Percentiles rank a stretch among this genome's conserved stretches.
phyloP scores from a whole-genome alignment of 2,113 vertebrate species.

The Corvus cornix region DNA sequence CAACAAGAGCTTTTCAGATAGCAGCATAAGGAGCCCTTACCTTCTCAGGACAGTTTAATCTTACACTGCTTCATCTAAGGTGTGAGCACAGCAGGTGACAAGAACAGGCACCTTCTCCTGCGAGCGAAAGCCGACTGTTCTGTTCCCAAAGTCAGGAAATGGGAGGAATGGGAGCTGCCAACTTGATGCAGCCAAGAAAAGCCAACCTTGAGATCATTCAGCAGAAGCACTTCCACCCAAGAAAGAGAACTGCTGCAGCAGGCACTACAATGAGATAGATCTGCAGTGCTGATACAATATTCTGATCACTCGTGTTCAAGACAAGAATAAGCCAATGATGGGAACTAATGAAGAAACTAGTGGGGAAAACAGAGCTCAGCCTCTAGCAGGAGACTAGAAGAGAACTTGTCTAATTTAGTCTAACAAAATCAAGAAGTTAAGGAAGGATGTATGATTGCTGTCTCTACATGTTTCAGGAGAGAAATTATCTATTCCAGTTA shows the following conservation, averaged over 20 bases:
- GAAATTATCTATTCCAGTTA: neutral
- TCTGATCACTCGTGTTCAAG: neutral
- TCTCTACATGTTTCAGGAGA: neutral
- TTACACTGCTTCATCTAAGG: neutral
- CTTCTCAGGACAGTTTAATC: neutral
- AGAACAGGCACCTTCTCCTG: neutral
- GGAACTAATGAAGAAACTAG: neutral
- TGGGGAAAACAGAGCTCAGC: neutral
- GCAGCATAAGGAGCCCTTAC: neutral
- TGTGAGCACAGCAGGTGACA: neutral
- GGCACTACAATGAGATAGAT: neutral
- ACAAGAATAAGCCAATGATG: neutral
- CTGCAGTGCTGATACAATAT: neutral
- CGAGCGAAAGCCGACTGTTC: neutral
- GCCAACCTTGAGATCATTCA: neutral
- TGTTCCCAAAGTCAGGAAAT: neutral
- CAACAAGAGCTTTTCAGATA: neutral
- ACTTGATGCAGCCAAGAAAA: neutral
- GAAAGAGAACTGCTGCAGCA: neutral
- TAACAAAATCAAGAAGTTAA: neutral
- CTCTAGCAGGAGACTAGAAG: neutral
- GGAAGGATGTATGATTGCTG: neutral
- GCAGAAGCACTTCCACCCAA: neutral
- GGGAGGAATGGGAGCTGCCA: neutral
- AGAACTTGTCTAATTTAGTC: neutral